Evolutionary conservation across 2,888 invertebrate genomes (phyloP).

Genomic region (Plebejus anna): DNA sequence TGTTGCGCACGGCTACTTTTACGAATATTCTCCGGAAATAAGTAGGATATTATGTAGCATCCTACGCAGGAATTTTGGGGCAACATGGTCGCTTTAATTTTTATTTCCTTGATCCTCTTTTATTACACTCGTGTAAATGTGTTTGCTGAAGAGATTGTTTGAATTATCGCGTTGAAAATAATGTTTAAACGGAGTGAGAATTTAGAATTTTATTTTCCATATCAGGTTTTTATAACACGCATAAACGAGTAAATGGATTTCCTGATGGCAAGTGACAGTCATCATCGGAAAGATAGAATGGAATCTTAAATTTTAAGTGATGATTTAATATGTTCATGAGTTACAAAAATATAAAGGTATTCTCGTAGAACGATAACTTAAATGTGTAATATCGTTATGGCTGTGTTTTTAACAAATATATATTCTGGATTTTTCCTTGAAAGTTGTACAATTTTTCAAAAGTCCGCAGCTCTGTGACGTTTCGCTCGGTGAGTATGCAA

Average conservation of each 20-base stretch:
- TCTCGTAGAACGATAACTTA: neutral
- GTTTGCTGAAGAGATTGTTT: neutral
- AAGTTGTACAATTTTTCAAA: constrained; percentile 39
- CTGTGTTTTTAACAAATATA: neutral
- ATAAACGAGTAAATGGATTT: no score
- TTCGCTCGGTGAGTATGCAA: constrained; percentile 56
- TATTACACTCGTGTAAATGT: constrained; percentile 16
- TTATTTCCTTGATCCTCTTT: constrained; percentile 9
- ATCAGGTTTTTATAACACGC: neutral
- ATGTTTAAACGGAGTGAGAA: neutral
- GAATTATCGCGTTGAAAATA: neutral
- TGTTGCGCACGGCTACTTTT: constrained; percentile 11
- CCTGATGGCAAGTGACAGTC: neutral
- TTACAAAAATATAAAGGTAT: neutral
- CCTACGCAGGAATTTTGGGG: neutral
- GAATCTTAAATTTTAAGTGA: neutral
- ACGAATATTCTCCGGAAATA: constrained; percentile 24
- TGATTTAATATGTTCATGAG: neutral
- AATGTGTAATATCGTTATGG: neutral
- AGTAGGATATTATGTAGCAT: constrained; percentile 15
- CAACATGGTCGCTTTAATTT: constrained; percentile 15
- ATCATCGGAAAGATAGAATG: no score
- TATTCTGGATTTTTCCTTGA: constrained; percentile 10
- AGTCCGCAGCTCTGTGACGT: neutral
- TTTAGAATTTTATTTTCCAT: neutral